A percentile compares a stretch with the other conserved stretches of the same genome.
phyloP scores from a whole-genome alignment of 1,140 invertebrate genomes.

The Idris sp. region DNA sequence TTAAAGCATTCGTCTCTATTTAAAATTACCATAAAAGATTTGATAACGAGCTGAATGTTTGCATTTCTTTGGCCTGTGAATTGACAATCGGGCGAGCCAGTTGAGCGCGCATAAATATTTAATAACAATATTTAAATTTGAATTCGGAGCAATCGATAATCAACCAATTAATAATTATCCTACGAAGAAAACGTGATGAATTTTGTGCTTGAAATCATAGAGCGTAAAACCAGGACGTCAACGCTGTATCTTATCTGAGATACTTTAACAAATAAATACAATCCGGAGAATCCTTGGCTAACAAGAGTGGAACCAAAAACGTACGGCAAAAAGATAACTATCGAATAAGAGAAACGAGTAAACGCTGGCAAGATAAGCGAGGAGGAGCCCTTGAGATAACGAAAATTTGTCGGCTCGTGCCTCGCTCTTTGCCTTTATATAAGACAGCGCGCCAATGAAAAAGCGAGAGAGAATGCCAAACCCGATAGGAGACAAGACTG shows the following conservation, averaged over 20 bases:
- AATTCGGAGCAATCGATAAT: conserved; percentile 19
- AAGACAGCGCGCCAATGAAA: conserved; percentile 2
- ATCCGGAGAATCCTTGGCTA: conserved; percentile 40
- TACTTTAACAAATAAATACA: conserved; percentile 57
- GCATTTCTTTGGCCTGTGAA: too few species aligned
- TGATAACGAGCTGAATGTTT: too few species aligned
- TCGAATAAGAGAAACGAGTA: conserved; percentile 60
- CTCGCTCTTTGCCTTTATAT: conserved; percentile 33
- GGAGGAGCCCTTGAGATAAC: conserved; percentile 59
- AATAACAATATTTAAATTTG: conserved; percentile 4
- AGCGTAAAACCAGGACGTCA: conserved; percentile 45
- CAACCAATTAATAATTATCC: conserved; percentile 30
- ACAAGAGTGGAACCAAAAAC: conserved; percentile 48
- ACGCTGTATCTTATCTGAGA: conserved; percentile 54
- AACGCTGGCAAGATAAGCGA: conserved; percentile 49
- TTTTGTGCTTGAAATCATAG: conserved; percentile 30
- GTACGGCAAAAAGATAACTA: conserved; percentile 52
- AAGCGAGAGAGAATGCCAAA: not conserved
- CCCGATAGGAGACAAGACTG: too few species aligned
- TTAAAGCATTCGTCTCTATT: too few species aligned
- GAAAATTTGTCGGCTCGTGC: conserved; percentile 60
- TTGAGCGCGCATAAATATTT: too few species aligned
- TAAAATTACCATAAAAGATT: too few species aligned
- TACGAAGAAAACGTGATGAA: conserved; percentile 9
- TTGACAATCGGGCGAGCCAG: too few species aligned